These are phyloP conservation scores for Spisula subtruncata DNA, from an alignment of 2,888 invertebrate genomes.

Conservation along the genomic window DNA sequence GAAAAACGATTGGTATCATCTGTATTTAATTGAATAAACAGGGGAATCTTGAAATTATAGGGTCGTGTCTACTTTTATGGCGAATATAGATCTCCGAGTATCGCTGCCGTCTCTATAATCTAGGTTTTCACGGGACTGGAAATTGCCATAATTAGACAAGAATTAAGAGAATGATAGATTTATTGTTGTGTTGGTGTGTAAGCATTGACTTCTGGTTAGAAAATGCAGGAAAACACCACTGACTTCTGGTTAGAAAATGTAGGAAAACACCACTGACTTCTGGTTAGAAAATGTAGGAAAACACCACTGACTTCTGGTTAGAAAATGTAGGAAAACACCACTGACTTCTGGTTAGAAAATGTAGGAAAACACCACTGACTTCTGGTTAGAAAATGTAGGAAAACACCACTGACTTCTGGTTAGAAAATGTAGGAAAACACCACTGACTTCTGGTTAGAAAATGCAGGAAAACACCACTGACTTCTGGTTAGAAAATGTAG, in stretches of 20 bases:
- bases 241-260: neutral
- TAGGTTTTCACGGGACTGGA: conserved; percentile 9
- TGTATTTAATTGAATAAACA: conserved; percentile 45
- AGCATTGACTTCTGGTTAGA: neutral
- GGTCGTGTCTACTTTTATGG: conserved; percentile 19
- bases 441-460: neutral
- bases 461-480: no score
- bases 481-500: no score
- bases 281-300: no score
- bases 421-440: neutral
- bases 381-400: no score
- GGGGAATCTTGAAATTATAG: conserved; percentile 40
- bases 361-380: neutral
- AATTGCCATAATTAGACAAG: conserved; percentile 19
- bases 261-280: no score
- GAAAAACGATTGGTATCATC: conserved; percentile 9
- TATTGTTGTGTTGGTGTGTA: neutral
- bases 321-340: no score
- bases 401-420: no score
- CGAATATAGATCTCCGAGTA: conserved; percentile 15
- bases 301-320: no score
- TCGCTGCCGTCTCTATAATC: conserved; percentile 21
- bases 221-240: neutral
- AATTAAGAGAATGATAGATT: conserved; percentile 4
- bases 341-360: no score